Conservation (phyloP, 2,113 vertebrate species). For the Syngnathus scovelli region DNA sequence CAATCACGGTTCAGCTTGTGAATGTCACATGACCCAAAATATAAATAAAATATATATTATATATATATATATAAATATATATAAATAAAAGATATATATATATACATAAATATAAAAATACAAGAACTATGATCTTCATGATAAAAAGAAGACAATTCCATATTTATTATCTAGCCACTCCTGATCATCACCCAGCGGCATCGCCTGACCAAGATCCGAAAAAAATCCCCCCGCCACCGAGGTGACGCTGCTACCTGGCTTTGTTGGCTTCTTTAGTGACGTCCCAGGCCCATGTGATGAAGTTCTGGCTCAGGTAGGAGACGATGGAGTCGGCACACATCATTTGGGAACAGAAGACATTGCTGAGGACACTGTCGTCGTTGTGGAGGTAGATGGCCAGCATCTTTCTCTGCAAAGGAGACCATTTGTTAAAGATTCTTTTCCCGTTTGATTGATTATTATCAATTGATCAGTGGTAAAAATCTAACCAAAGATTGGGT, state of each 20-base stretch:
- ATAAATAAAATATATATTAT: no score
- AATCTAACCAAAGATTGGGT: slow-evolving; percentile 23
- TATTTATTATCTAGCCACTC: slow-evolving; percentile 25
- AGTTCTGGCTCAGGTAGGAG: slow-evolving; percentile 98
- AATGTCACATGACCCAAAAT: no score
- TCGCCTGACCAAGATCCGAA: neutral
- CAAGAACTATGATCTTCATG: no score
- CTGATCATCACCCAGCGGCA: neutral
- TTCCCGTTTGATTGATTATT: neutral
- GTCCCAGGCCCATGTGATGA: slow-evolving; percentile 99
- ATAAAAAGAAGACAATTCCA: slow-evolving; percentile 18
- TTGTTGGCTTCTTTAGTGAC: slow-evolving; percentile 96
- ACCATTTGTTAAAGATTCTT: neutral
- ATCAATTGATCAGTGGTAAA: neutral
- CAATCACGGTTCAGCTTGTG: no score
- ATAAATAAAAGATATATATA: no score
- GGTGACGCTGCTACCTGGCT: slow-evolving; percentile 78
- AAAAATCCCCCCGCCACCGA: no score
- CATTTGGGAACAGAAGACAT: slow-evolving; percentile 99
- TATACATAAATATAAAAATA: no score
- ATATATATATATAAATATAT: no score
- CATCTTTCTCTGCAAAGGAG: slow-evolving; percentile 87
- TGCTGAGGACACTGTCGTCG: slow-evolving; percentile 96
- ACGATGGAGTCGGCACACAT: slow-evolving; percentile 98
- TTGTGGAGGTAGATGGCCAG: slow-evolving; percentile 99